Evolutionary conservation across 2,888 invertebrate species (phyloP).

Genomic region (Epinotia nisella): DNA sequence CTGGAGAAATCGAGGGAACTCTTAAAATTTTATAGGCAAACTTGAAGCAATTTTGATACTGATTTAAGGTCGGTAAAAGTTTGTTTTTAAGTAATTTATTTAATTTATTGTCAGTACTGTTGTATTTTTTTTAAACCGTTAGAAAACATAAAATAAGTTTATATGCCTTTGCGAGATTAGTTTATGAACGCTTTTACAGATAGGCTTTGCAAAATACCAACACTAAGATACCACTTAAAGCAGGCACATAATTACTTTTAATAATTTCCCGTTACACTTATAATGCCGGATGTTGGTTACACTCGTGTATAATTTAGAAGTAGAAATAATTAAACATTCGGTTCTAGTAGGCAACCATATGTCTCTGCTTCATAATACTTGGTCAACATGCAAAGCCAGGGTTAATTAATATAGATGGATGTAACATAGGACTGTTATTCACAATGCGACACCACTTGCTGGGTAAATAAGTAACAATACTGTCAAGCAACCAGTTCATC

Average conservation of each 20-base stretch:
- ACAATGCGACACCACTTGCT: no score
- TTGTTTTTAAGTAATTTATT: no score
- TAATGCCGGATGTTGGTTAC: slow-evolving; percentile 18
- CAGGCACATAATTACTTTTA: slow-evolving; percentile 18
- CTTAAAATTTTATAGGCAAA: no score
- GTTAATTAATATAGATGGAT: slow-evolving; percentile 7
- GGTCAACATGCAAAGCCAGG: slow-evolving; percentile 1
- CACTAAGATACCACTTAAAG: not conserved
- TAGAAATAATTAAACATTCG: slow-evolving; percentile 8
- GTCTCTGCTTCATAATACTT: not conserved
- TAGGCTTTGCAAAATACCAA: slow-evolving; percentile 1
- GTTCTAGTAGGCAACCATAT: slow-evolving; percentile 4
- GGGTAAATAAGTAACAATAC: no score
- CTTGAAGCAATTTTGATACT: no score
- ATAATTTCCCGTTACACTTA: slow-evolving; percentile 18
- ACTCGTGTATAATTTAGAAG: slow-evolving; percentile 5
- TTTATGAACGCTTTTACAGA: not conserved
- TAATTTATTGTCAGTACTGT: no score
- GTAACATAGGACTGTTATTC: no score
- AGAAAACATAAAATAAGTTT: no score
- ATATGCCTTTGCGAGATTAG: not conserved
- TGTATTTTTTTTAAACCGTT: no score
- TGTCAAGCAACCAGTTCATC: no score
- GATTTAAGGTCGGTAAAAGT: no score
- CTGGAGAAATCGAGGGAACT: no score